Evolutionary conservation across 1,140 invertebrate genomes (phyloP).

Genomic region (Bombus soroeensis): DNA sequence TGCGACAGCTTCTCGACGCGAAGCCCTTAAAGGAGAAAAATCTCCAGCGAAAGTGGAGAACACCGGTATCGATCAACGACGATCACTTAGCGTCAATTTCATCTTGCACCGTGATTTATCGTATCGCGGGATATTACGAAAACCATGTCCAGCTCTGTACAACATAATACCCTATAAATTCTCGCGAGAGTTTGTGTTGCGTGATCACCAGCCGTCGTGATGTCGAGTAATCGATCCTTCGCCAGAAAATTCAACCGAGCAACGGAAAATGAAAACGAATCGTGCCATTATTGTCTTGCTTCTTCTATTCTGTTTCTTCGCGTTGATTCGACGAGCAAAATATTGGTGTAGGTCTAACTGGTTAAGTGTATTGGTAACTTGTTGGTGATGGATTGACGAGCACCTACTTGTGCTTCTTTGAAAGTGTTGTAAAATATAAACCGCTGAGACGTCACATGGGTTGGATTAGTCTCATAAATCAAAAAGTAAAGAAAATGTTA

Average conservation of each 20-base stretch:
- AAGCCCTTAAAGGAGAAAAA: constrained; percentile 1
- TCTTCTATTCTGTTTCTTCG: neutral
- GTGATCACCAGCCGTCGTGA: constrained; percentile 34
- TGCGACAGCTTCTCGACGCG: neutral
- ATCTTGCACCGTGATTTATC: constrained; percentile 50
- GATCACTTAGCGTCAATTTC: constrained; percentile 55
- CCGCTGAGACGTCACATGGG: too few relatives aligned
- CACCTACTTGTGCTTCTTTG: neutral
- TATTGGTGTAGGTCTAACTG: neutral
- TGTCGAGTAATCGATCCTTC: constrained; percentile 20
- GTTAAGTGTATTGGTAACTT: neutral
- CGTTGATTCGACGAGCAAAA: neutral
- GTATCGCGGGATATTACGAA: constrained; percentile 27
- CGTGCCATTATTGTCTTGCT: neutral
- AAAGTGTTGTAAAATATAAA: neutral
- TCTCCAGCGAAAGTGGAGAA: constrained; percentile 34
- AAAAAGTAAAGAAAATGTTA: too few relatives aligned
- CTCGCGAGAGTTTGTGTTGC: constrained; percentile 6
- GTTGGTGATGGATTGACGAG: neutral
- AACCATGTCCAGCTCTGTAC: constrained; percentile 20
- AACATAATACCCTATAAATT: constrained; percentile 53
- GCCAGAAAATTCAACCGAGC: neutral
- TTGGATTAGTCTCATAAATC: too few relatives aligned
- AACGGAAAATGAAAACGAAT: constrained; percentile 2
- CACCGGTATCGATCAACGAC: constrained; percentile 37